phyloP scores from a whole-genome alignment of 2,797 vertebrate genomes.

The Neoniphon sammara region DNA sequence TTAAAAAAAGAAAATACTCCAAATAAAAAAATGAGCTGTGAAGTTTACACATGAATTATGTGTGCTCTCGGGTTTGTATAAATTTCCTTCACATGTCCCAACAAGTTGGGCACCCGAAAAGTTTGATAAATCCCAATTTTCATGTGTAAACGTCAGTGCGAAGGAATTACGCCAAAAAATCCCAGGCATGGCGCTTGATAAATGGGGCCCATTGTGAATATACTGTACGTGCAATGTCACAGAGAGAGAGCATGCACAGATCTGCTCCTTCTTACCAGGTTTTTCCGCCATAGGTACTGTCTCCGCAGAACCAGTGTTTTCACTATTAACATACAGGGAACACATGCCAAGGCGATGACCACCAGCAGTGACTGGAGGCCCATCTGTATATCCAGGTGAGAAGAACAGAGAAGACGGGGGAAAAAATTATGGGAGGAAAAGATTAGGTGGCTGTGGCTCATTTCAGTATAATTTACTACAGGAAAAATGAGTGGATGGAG shows the following conservation, averaged over 20 bases:
- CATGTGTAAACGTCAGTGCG: too few relatives aligned
- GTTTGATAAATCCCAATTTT: too few relatives aligned
- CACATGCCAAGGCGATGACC: constrained; percentile 89
- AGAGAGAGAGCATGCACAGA: too few relatives aligned
- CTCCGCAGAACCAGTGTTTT: constrained; percentile 92
- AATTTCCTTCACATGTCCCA: too few relatives aligned
- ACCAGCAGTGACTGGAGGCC: constrained; percentile 91
- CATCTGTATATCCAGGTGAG: constrained; percentile 74
- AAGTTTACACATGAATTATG: too few relatives aligned
- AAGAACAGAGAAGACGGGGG: background rate
- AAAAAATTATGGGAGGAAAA: background rate
- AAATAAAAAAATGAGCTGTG: too few relatives aligned
- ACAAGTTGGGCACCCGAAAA: too few relatives aligned
- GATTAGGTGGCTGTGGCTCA: background rate
- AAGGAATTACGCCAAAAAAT: too few relatives aligned
- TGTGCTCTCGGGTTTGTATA: too few relatives aligned
- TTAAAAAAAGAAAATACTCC: too few relatives aligned
- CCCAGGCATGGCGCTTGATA: too few relatives aligned
- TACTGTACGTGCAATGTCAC: background rate
- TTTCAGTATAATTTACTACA: background rate
- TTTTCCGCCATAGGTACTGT: constrained; percentile 89
- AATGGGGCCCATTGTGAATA: too few relatives aligned
- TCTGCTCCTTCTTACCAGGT: constrained; percentile 83
- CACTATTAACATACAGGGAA: constrained; percentile 94
- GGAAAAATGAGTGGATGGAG: background rate